Percentiles rank a stretch among this genome's conserved stretches.
These are phyloP conservation scores for Heteropelma amictum DNA, from an alignment of 2,888 invertebrate species.

Conservation along the genomic window DNA sequence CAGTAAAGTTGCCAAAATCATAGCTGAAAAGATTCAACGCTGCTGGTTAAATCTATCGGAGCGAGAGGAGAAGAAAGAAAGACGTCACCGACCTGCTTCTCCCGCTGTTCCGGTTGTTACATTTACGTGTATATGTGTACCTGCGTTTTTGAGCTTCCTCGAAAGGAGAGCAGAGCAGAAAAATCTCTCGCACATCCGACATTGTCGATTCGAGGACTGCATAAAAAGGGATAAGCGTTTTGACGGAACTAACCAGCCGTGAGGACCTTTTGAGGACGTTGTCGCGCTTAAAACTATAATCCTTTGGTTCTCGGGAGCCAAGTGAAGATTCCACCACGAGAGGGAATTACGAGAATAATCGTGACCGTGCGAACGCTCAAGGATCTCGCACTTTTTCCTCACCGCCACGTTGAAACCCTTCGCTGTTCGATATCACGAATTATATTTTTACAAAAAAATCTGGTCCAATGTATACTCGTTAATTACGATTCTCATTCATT, in stretches of 20 bases:
- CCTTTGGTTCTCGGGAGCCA: constrained; percentile 49
- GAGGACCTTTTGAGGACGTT: constrained; percentile 60
- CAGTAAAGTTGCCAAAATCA: not conserved
- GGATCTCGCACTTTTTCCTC: too few relatives aligned
- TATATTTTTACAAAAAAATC: too few relatives aligned
- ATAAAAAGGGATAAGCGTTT: constrained; percentile 69
- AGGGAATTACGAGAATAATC: constrained; percentile 57
- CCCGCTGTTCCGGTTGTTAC: too few relatives aligned
- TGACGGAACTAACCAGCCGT: constrained; percentile 71
- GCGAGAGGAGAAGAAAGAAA: not conserved
- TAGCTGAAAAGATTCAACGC: not conserved
- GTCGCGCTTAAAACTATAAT: constrained; percentile 64
- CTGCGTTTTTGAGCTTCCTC: too few relatives aligned
- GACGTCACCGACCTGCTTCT: not conserved
- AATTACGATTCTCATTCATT: too few relatives aligned
- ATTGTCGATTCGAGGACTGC: constrained; percentile 41
- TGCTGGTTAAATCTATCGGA: not conserved
- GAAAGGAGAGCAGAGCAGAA: constrained; percentile 31
- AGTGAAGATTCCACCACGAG: not conserved
- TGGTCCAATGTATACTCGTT: too few relatives aligned
- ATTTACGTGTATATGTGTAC: too few relatives aligned
- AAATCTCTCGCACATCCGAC: not conserved
- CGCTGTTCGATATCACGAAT: too few relatives aligned
- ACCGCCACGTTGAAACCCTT: too few relatives aligned
- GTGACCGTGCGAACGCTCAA: too few relatives aligned